Evolutionary conservation across 2,888 invertebrate genomes (phyloP).

Genomic region (Yponomeuta plumbellus): DNA sequence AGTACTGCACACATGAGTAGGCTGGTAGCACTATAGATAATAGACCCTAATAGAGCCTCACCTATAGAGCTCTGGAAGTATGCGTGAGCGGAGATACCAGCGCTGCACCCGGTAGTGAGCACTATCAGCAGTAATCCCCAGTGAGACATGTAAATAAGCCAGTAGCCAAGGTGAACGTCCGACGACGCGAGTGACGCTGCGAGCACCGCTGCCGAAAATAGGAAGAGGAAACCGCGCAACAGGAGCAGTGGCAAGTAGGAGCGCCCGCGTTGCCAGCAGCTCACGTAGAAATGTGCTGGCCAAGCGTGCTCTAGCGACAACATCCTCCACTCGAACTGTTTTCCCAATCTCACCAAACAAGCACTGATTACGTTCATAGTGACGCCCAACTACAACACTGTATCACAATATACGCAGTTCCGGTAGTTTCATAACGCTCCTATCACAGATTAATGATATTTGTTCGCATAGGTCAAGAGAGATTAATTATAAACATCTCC

Average conservation of each 20-base stretch:
- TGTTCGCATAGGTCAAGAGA: not conserved
- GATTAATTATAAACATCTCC: not conserved
- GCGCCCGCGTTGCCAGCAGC: conserved; percentile 51
- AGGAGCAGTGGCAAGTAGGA: conserved; percentile 43
- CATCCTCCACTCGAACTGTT: conserved; percentile 43
- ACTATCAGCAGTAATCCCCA: conserved; percentile 59
- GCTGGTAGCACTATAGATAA: not conserved
- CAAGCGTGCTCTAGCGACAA: conserved; percentile 43
- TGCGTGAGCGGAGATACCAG: conserved; percentile 46
- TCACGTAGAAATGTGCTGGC: conserved; percentile 54
- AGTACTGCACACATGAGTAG: not conserved
- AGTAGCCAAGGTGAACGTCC: conserved; percentile 42
- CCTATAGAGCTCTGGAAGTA: conserved; percentile 48
- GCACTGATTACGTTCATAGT: conserved; percentile 1
- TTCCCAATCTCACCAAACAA: conserved; percentile 31
- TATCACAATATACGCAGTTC: not conserved
- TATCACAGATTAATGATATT: not conserved
- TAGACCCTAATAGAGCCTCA: conserved; percentile 29
- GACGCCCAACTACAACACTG: not conserved
- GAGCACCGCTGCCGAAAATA: conserved; percentile 42
- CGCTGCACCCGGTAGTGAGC: conserved; percentile 43
- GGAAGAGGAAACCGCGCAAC: conserved; percentile 45
- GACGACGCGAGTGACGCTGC: conserved; percentile 39
- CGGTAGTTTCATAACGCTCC: not conserved
- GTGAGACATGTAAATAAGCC: conserved; percentile 67